phyloP scores from a whole-genome alignment of 2,888 invertebrate genomes.

The Dysmachus trigonus region DNA sequence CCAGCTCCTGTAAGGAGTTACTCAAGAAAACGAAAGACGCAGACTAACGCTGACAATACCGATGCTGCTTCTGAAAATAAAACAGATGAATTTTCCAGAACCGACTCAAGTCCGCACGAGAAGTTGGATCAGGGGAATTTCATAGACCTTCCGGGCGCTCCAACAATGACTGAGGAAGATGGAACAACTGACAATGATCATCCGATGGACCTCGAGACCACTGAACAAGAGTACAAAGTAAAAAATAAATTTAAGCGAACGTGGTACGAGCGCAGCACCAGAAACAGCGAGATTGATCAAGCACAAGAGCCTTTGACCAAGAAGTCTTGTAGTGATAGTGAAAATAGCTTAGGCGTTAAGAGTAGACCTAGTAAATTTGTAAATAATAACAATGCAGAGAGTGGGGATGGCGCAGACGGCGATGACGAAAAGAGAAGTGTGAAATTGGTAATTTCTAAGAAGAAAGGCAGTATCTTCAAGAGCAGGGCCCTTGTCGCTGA shows the following conservation, averaged over 20 bases:
- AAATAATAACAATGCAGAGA: slow-evolving; percentile 47
- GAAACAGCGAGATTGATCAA: slow-evolving; percentile 13
- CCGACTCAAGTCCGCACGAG: neutral
- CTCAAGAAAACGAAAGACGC: slow-evolving; percentile 62
- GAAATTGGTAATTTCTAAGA: slow-evolving; percentile 79
- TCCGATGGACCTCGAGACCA: slow-evolving; percentile 16
- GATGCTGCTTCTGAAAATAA: slow-evolving; percentile 54
- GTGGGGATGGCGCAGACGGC: neutral
- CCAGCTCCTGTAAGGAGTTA: slow-evolving; percentile 55
- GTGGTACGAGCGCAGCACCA: slow-evolving; percentile 55
- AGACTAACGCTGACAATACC: slow-evolving; percentile 51
- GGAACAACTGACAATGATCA: neutral
- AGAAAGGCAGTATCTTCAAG: slow-evolving; percentile 91
- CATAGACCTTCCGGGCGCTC: slow-evolving; percentile 46
- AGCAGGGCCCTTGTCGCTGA: slow-evolving; percentile 74
- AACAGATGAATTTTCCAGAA: slow-evolving; percentile 46
- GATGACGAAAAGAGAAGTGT: slow-evolving; percentile 68
- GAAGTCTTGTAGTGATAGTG: slow-evolving; percentile 28
- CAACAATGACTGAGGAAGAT: neutral
- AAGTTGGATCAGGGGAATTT: neutral
- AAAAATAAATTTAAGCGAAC: slow-evolving; percentile 63
- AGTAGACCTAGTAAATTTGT: slow-evolving; percentile 45
- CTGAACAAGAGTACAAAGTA: slow-evolving; percentile 59
- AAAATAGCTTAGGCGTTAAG: slow-evolving; percentile 38
- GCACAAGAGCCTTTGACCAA: neutral